Evolutionary conservation across 2,797 vertebrate species (phyloP).

Genomic region (Falco concolor): DNA sequence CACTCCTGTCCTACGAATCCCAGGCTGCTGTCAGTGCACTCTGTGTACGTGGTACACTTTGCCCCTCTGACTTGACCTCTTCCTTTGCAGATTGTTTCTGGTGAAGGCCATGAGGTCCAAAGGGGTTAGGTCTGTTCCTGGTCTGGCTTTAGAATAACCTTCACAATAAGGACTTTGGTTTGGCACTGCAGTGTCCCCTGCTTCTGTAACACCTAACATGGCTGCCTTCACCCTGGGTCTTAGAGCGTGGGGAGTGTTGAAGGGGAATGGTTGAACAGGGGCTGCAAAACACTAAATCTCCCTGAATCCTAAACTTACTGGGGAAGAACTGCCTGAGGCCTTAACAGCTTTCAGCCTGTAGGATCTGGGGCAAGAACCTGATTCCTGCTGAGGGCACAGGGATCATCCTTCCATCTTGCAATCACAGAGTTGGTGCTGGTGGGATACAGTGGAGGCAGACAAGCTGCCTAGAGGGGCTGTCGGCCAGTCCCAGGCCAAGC

Average conservation of each 20-base stretch:
- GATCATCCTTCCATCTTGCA: background rate
- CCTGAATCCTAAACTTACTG: background rate
- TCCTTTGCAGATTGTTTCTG: constrained; percentile 70
- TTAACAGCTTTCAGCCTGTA: background rate
- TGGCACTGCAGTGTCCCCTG: constrained; percentile 53
- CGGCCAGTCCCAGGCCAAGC: background rate
- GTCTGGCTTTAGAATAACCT: constrained; percentile 58
- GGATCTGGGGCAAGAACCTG: background rate
- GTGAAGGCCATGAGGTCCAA: constrained; percentile 64
- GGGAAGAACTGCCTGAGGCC: background rate
- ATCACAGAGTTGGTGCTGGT: background rate
- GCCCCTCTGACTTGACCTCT: constrained; percentile 52
- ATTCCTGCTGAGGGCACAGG: background rate
- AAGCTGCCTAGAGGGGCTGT: background rate
- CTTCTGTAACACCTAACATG: constrained; percentile 64
- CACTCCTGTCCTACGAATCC: background rate
- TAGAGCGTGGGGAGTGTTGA: background rate
- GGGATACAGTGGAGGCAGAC: background rate
- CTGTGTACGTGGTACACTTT: constrained; percentile 14
- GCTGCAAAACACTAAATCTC: background rate
- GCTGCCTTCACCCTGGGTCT: constrained; percentile 27
- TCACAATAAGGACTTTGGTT: constrained; percentile 68
- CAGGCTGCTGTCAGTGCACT: background rate
- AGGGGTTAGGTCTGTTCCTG: constrained; percentile 67
- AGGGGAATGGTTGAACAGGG: background rate